Evolutionary conservation across 2,113 vertebrate genomes (phyloP).

Genomic region (Panurus biarmicus): DNA sequence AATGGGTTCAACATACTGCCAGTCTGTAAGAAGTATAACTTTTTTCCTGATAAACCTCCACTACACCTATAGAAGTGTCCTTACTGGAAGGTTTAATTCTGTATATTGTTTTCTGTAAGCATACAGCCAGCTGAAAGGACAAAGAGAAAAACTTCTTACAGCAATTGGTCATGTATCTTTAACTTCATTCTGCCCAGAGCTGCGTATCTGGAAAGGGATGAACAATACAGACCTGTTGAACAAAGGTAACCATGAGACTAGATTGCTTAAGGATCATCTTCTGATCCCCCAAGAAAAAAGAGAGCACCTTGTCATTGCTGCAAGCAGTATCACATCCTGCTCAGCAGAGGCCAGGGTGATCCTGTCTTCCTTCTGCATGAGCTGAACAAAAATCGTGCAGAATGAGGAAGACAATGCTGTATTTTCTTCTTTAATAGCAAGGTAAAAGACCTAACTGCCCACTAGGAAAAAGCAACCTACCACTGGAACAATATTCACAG

Average conservation of each 20-base stretch:
- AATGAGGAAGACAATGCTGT: fast-evolving
- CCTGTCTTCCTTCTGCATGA: neutral
- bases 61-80: neutral
- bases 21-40: neutral
- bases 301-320: neutral
- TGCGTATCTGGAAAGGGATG: neutral
- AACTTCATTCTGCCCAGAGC: neutral
- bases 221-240: neutral
- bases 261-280: neutral
- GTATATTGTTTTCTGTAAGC: neutral
- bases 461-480: neutral
- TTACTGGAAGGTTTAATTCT: neutral
- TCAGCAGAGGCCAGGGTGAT: neutral
- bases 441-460: neutral
- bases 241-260: neutral
- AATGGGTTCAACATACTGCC: neutral
- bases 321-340: neutral
- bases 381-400: neutral
- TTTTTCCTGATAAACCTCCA: neutral
- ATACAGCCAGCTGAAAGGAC: neutral
- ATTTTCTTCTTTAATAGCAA: neutral
- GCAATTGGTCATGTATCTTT: neutral
- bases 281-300: neutral
- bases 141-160: neutral
- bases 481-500: neutral